Conservation (phyloP, 2,113 vertebrate genomes). For the Oriolus oriolus region DNA sequence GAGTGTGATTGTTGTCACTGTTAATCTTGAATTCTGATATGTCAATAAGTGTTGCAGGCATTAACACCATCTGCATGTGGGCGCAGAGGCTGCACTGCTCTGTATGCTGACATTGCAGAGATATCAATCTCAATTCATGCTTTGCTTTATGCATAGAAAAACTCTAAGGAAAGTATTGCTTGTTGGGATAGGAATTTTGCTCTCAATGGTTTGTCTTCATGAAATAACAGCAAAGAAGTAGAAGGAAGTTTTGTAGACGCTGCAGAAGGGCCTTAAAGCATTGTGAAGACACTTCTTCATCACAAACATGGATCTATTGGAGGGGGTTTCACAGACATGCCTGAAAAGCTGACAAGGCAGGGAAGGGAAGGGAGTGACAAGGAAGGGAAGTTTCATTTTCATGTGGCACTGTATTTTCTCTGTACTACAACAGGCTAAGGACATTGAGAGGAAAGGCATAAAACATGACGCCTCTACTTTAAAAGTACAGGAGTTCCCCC, state of each 20-base stretch:
- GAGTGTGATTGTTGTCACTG: conserved; percentile 7
- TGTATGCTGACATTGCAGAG: background rate
- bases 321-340: background rate
- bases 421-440: conserved; percentile 79
- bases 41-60: background rate
- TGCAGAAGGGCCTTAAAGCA: background rate
- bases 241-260: accelerated
- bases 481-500: background rate
- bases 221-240: background rate
- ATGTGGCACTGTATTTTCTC: conserved; percentile 76
- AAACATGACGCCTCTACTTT: conserved; percentile 56
- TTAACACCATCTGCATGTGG: background rate
- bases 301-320: background rate
- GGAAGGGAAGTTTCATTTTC: conserved; percentile 67
- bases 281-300: background rate
- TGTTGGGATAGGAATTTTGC: background rate
- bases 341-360: background rate
- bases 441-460: conserved; percentile 84
- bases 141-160: background rate
- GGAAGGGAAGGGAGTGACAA: background rate
- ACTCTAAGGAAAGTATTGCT: background rate
- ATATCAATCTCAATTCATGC: background rate
- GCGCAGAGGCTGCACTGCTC: background rate
- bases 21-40: background rate
- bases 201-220: background rate